A percentile compares a stretch with the other conserved stretches of the same genome.
Evolutionary conservation across 2,888 invertebrate species (phyloP).

Genomic region (Hedychridium roseum): DNA sequence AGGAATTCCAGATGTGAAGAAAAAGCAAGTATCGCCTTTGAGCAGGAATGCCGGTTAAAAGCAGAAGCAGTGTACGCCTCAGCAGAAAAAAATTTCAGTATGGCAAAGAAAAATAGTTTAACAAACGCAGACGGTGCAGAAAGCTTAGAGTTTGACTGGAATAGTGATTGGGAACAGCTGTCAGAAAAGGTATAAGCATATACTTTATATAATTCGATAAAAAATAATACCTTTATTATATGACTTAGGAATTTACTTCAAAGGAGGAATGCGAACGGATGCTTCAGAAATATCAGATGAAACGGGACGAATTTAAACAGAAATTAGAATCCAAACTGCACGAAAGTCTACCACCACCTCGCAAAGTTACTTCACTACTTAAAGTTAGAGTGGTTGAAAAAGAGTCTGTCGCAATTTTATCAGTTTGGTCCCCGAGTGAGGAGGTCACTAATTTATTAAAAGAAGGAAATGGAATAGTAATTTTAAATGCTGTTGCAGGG

Average conservation of each 20-base stretch:
- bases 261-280: conserved; percentile 62
- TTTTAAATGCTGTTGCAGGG: conserved; percentile 69
- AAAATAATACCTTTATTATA: too few species aligned
- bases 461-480: conserved; percentile 71
- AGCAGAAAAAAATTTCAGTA: conserved; percentile 43
- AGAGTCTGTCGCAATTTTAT: conserved; percentile 65
- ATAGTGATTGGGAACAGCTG: conserved; percentile 19
- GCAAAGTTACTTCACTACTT: conserved; percentile 63
- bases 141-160: conserved; percentile 17
- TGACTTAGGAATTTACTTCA: conserved; percentile 63
- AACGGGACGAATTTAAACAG: conserved; percentile 44
- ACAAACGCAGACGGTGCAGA: conserved; percentile 24
- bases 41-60: conserved; percentile 43
- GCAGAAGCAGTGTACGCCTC: conserved; percentile 49
- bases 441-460: conserved; percentile 68
- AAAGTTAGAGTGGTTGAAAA: conserved; percentile 65
- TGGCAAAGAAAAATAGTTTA: conserved; percentile 15
- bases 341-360: conserved; percentile 45
- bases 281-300: conserved; percentile 53
- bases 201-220: neutral
- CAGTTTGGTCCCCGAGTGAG: conserved; percentile 77
- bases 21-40: conserved; percentile 48
- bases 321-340: conserved; percentile 49
- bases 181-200: conserved; percentile 14
- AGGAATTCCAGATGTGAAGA: conserved; percentile 56